Conservation (phyloP, 2,888 invertebrate genomes). For the Rutpela maculata region DNA sequence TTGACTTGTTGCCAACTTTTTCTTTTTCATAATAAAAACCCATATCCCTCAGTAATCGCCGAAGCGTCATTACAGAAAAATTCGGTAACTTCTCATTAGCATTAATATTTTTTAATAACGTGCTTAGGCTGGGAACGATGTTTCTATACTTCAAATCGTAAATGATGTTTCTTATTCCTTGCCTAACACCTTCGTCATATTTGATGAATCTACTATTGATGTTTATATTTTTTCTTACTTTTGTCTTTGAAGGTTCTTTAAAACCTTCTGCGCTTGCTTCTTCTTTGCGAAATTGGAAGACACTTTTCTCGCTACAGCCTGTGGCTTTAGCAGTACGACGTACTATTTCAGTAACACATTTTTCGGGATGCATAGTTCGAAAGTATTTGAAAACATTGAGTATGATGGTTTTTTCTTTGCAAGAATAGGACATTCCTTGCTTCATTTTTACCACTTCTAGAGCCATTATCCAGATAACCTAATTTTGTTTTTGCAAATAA, state of each 20-base stretch:
- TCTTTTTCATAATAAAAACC: slow-evolving; percentile 71
- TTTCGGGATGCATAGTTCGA: slow-evolving; percentile 66
- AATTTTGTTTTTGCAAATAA: neutral
- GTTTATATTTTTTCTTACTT: slow-evolving; percentile 70
- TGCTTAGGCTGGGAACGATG: slow-evolving; percentile 69
- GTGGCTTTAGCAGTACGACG: slow-evolving; percentile 71
- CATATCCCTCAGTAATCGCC: slow-evolving; percentile 71
- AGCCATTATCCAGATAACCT: slow-evolving; percentile 45
- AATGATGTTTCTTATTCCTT: slow-evolving; percentile 69
- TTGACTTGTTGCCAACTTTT: slow-evolving; percentile 68
- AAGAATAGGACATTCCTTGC: slow-evolving; percentile 72
- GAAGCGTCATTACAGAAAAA: slow-evolving; percentile 71
- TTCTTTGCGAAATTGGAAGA: slow-evolving; percentile 72
- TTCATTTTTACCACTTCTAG: slow-evolving; percentile 72
- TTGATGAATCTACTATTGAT: slow-evolving; percentile 72
- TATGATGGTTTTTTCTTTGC: slow-evolving; percentile 72
- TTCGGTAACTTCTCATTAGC: slow-evolving; percentile 66
- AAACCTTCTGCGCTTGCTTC: slow-evolving; percentile 71
- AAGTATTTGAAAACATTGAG: slow-evolving; percentile 73
- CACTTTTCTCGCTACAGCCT: slow-evolving; percentile 72
- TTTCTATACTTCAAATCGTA: slow-evolving; percentile 69
- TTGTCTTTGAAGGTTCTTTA: slow-evolving; percentile 70
- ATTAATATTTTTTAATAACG: slow-evolving; percentile 69
- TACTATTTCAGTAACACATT: slow-evolving; percentile 70
- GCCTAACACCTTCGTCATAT: slow-evolving; percentile 69